phyloP scores from a whole-genome alignment of 1,140 invertebrate genomes.

The Lethrus apterus region DNA sequence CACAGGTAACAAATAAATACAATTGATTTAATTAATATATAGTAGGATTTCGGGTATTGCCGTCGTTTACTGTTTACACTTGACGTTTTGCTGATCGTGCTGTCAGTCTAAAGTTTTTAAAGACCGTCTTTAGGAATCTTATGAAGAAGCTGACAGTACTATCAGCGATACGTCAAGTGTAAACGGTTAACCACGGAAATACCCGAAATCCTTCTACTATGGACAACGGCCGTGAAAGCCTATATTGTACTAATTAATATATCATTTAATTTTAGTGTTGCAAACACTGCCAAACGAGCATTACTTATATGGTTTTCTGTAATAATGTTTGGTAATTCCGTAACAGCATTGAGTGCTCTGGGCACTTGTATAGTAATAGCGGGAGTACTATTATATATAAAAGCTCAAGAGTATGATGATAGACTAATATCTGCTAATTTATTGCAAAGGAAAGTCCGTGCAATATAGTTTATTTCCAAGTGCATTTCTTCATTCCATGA shows the following conservation, averaged over 20 bases:
- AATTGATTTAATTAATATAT: background rate
- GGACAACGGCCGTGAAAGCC: too few species aligned
- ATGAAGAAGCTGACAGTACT: too few species aligned
- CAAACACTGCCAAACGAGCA: slow-evolving; percentile 78
- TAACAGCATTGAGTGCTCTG: slow-evolving; percentile 68
- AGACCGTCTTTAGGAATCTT: too few species aligned
- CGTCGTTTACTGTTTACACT: too few species aligned
- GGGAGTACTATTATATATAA: slow-evolving; percentile 74
- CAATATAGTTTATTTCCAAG: slow-evolving; percentile 28
- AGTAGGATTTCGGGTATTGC: too few species aligned
- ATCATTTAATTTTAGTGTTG: slow-evolving; percentile 63
- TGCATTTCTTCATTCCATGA: background rate
- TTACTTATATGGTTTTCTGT: slow-evolving; percentile 79
- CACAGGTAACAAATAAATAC: slow-evolving; percentile 65
- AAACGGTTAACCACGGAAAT: too few species aligned
- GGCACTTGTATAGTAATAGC: slow-evolving; percentile 68
- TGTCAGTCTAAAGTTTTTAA: too few species aligned
- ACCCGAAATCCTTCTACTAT: too few species aligned
- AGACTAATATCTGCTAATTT: slow-evolving; percentile 32
- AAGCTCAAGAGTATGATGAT: slow-evolving; percentile 54
- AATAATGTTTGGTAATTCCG: slow-evolving; percentile 70
- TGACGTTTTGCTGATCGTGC: too few species aligned
- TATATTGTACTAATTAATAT: too few species aligned
- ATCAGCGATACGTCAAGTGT: too few species aligned
- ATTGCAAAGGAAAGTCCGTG: slow-evolving; percentile 37